Conservation (phyloP, 1,140 invertebrate genomes). For the Euglossa dilemma region DNA sequence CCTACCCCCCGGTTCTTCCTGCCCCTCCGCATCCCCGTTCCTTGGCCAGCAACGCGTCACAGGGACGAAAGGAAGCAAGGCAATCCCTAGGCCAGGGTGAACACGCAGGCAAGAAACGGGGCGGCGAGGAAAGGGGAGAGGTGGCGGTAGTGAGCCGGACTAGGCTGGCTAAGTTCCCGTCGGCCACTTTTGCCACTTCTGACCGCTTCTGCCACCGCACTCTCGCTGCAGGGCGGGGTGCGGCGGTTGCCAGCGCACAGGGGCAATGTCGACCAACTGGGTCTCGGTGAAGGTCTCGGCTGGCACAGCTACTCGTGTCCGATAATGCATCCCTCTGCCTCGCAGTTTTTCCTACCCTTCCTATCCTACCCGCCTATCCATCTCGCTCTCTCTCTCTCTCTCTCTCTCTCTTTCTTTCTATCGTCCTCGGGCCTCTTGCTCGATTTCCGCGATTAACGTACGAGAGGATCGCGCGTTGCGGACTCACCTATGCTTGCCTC, state of each 20-base stretch:
- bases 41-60: slow-evolving; percentile 32
- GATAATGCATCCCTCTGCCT: slow-evolving; percentile 49
- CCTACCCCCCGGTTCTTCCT: slow-evolving; percentile 32
- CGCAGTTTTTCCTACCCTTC: not conserved
- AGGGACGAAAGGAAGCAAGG: slow-evolving; percentile 55
- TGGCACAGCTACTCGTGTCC: slow-evolving; percentile 57
- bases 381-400: not conserved
- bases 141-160: not conserved
- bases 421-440: not conserved
- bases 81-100: slow-evolving; percentile 67
- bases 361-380: not conserved
- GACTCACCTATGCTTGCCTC: not conserved
- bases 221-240: slow-evolving; percentile 52
- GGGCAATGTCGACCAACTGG: slow-evolving; percentile 83
- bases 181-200: slow-evolving; percentile 32
- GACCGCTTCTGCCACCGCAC: no score
- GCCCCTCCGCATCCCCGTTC: slow-evolving; percentile 10
- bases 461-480: no score
- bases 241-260: slow-evolving; percentile 67
- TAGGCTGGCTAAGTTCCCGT: slow-evolving; percentile 13
- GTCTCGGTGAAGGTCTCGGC: slow-evolving; percentile 81
- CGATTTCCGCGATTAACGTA: no score
- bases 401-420: not conserved
- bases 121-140: not conserved
- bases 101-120: slow-evolving; percentile 26